Evolutionary conservation across 2,113 vertebrate species (phyloP).

Genomic region (Mionectes macconnelli): DNA sequence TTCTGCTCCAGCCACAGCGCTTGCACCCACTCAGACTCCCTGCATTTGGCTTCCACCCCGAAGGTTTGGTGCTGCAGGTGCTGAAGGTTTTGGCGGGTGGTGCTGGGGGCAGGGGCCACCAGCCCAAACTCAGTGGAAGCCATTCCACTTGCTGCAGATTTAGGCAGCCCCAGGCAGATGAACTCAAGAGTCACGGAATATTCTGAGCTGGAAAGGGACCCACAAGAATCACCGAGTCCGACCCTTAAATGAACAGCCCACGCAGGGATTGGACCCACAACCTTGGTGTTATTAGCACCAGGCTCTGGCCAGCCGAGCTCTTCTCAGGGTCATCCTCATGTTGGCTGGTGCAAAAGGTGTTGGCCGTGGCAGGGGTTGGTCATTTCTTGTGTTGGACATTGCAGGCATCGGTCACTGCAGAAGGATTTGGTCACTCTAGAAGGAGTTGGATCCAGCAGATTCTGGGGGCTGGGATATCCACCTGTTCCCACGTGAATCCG

Average conservation of each 20-base stretch:
- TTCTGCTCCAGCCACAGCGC: not conserved
- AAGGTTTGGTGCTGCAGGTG: rapidly evolving
- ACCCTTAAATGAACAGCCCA: not conserved
- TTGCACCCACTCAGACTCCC: rapidly evolving
- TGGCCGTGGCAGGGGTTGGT: rapidly evolving
- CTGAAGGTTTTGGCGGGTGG: too few species aligned
- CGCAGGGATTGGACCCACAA: not conserved
- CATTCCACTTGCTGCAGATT: not conserved
- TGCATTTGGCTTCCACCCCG: not conserved
- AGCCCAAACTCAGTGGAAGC: not conserved
- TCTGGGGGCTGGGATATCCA: rapidly evolving
- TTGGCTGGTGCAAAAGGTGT: not conserved
- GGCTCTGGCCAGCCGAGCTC: not conserved
- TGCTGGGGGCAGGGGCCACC: too few species aligned
- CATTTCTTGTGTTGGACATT: not conserved
- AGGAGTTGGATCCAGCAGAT: rapidly evolving
- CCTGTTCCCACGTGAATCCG: not conserved
- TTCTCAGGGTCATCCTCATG: not conserved
- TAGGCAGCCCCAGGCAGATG: not conserved
- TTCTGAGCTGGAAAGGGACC: not conserved
- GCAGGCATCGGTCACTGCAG: rapidly evolving
- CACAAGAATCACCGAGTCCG: not conserved
- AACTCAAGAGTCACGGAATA: too few species aligned
- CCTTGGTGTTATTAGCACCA: not conserved
- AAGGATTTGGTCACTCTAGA: rapidly evolving